A percentile compares a stretch with the other conserved stretches of the same genome.
Evolutionary conservation across 2,888 invertebrate genomes (phyloP).

Genomic region (Nomada hirtipes): DNA sequence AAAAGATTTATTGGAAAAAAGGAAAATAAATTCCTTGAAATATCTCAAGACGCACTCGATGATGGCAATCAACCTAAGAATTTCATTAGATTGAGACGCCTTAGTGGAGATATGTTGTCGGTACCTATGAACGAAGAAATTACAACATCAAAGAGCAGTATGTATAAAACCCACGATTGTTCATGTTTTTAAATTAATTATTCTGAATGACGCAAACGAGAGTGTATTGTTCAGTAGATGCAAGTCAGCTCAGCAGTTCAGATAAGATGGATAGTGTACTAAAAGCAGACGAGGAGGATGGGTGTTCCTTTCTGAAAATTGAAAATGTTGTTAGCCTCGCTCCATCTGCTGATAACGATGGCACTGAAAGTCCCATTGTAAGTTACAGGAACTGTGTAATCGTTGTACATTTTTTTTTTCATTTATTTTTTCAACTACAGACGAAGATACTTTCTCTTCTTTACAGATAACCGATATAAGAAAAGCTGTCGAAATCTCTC

Average conservation of each 20-base stretch:
- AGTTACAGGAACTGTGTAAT: slow-evolving; percentile 31
- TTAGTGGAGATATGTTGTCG: slow-evolving; percentile 85
- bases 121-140: slow-evolving; percentile 47
- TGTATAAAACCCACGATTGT: slow-evolving; percentile 17
- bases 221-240: slow-evolving; percentile 42
- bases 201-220: background rate
- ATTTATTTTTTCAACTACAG: background rate
- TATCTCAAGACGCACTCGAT: slow-evolving; percentile 43
- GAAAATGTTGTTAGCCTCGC: slow-evolving; percentile 86
- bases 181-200: background rate
- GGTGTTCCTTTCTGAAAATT: slow-evolving; percentile 83
- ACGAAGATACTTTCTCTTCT: background rate
- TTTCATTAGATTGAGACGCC: slow-evolving; percentile 84
- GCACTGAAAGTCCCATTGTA: slow-evolving; percentile 68
- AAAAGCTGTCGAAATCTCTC: slow-evolving; percentile 76
- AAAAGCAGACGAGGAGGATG: slow-evolving; percentile 70
- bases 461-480: slow-evolving; percentile 76
- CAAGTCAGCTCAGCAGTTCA: slow-evolving; percentile 11
- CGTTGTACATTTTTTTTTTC: background rate
- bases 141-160: slow-evolving; percentile 46
- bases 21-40: slow-evolving; percentile 65
- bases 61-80: slow-evolving; percentile 71
- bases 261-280: slow-evolving; percentile 11
- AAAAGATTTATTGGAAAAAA: slow-evolving; percentile 58
- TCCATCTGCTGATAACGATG: slow-evolving; percentile 67